Conservation (phyloP, 1,140 invertebrate genomes). For the Dinoponera quadriceps region DNA sequence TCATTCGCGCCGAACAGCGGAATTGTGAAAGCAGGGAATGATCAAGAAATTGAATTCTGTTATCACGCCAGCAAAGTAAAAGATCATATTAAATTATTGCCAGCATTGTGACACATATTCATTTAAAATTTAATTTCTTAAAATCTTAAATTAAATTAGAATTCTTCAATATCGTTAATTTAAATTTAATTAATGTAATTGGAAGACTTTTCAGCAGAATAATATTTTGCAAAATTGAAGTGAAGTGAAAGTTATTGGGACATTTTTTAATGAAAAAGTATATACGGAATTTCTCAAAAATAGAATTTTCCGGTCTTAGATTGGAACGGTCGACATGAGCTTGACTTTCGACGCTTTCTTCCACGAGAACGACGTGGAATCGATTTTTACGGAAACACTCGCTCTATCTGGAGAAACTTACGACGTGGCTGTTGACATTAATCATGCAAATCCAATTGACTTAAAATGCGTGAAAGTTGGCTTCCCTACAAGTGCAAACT, state of each 20-base stretch:
- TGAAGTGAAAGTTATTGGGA: not conserved
- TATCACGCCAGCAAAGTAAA: constrained; percentile 71
- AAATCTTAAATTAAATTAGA: not conserved
- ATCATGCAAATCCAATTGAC: constrained; percentile 75
- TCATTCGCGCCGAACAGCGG: constrained; percentile 60
- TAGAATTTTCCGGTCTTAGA: constrained; percentile 43
- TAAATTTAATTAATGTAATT: not conserved
- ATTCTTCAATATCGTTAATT: constrained; percentile 2
- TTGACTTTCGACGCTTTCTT: constrained; percentile 72
- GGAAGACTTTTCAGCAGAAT: not conserved
- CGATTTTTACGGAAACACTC: constrained; percentile 70
- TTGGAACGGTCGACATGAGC: constrained; percentile 50
- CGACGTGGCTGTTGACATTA: constrained; percentile 76
- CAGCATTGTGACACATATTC: not conserved
- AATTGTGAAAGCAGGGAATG: constrained; percentile 49
- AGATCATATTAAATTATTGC: not conserved
- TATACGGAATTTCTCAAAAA: not conserved
- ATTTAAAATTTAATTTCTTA: not conserved
- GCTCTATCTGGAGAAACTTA: constrained; percentile 76
- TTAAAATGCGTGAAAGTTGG: constrained; percentile 73
- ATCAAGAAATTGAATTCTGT: constrained; percentile 66
- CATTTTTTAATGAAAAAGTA: not conserved
- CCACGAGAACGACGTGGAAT: constrained; percentile 66
- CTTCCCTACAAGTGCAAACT: constrained; percentile 29
- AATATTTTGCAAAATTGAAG: not conserved